Base-by-base conservation (phyloP, 2,113 vertebrate species). In the Trematomus loennbergii region DNA sequence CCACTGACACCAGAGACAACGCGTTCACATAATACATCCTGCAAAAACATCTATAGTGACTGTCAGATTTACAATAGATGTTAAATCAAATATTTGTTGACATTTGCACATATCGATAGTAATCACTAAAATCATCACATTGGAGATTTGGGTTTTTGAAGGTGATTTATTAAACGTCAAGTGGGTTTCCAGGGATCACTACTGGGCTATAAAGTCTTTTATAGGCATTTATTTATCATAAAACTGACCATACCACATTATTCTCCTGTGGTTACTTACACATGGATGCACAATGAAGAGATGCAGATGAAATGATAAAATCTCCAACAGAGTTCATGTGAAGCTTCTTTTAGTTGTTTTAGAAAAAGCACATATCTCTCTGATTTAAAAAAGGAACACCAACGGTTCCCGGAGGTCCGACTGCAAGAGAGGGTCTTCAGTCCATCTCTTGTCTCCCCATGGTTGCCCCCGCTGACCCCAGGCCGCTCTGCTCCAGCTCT, bases 401-500 rank as follows among this genome's bases (percentile, higher is more conserved):
- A 36, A 7, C 18, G 45, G 62, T 65, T 71, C 53, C 54, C 29
- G 59, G 60, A 4, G 54, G 4, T 16, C 65, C 16, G 17, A 8
- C 20, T n/a, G 40, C 50, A 40, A 29, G 36, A 0, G 29, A n/a
- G 25, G 36, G 4, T 11, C 13, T 59, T 54, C 43, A 16, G 65
- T 11, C 8, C 11, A 5, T 33, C 62, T 75, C 81, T 12, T 68
- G 84, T 9, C 82, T 63, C 25, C 50, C 49, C 1, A 87, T n/a
- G 1, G 88, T 18, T 11, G 25, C 17, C 11, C 58, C 62, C 0
- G 68, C 72, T 0, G 76, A 59, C 53, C 96, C 96, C 70, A 98
- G 83, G 46, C 96, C 95, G 0, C 94, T 97, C 81, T 97, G 97
- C 75, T 99, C 97, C 64, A 99, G 90, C 89, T 96, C 96, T 3